These are phyloP conservation scores for Smittia sp. DNA, from an alignment of 2,888 invertebrate species.

Conservation along the genomic window DNA sequence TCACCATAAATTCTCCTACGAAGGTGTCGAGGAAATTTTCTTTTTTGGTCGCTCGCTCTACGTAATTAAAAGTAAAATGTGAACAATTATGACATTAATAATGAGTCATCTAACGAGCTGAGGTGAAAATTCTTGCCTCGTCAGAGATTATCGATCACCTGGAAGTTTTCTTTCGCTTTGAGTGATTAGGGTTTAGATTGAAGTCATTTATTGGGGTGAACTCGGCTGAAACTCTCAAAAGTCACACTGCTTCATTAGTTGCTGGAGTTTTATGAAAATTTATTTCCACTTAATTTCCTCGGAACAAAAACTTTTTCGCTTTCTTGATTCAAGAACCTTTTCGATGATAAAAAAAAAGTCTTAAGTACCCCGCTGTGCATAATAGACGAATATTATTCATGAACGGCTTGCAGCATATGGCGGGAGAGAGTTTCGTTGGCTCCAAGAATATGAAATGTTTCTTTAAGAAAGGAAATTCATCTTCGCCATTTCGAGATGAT, in stretches of 20 bases:
- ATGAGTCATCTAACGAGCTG: conserved; percentile 21
- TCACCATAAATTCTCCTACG: conserved; percentile 16
- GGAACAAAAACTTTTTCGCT: background rate
- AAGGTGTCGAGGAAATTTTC: conserved; percentile 12
- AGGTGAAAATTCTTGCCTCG: background rate
- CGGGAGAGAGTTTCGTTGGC: background rate
- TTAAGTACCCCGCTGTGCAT: conserved; percentile 21
- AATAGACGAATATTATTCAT: conserved; percentile 29
- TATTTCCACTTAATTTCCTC: conserved; percentile 29
- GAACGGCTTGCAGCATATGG: conserved; percentile 9
- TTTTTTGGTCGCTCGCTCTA: background rate
- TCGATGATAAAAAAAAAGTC: conserved; percentile 5
- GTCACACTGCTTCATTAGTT: background rate
- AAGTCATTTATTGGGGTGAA: background rate
- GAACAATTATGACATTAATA: conserved; percentile 28
- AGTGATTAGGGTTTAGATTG: conserved; percentile 1
- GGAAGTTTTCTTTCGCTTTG: background rate
- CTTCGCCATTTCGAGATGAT: background rate
- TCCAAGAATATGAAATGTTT: conserved; percentile 4
- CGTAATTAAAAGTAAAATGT: conserved; percentile 27
- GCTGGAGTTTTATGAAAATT: background rate
- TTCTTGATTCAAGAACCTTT: background rate
- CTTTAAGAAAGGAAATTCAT: background rate
- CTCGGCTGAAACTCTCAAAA: background rate
- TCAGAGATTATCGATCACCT: conserved; percentile 26